A percentile compares a stretch with the other conserved stretches of the same genome.
Evolutionary conservation across 1,140 invertebrate species (phyloP).

Genomic region (Araneus ventricosus): DNA sequence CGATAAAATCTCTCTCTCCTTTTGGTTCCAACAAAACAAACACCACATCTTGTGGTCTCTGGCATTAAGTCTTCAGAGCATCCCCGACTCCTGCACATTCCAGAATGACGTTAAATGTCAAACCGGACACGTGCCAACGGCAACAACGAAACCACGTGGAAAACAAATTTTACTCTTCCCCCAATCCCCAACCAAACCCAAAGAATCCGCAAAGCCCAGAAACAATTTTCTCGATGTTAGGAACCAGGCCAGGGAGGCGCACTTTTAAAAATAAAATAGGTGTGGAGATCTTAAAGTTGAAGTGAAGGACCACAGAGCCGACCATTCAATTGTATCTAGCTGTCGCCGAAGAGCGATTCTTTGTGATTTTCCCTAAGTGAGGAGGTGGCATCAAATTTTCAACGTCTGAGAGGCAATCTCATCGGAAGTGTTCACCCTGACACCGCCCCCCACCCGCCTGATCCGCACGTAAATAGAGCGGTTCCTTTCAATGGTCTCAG

Average conservation of each 20-base stretch:
- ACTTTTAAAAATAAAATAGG: conserved; percentile 11
- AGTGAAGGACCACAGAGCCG: neutral
- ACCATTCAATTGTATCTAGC: conserved; percentile 11
- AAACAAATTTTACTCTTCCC: neutral
- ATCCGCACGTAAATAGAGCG: conserved; percentile 67
- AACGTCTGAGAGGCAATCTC: conserved; percentile 56
- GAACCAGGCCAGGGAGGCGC: neutral
- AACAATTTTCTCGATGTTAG: neutral
- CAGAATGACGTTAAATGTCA: neutral
- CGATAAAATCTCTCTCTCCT: neutral
- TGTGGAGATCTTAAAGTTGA: neutral
- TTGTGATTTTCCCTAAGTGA: conserved; percentile 56
- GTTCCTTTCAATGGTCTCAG: conserved; percentile 51
- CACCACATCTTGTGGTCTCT: neutral
- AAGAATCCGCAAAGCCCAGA: neutral
- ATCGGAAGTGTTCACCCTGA: conserved; percentile 27
- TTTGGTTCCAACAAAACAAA: neutral
- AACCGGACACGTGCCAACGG: neutral
- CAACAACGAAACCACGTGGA: conserved; percentile 11
- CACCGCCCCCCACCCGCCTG: conserved; percentile 29
- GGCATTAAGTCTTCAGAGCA: neutral
- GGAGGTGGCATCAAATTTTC: conserved; percentile 67
- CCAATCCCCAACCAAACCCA: neutral
- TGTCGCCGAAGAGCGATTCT: conserved; percentile 7
- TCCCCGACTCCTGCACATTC: neutral